phyloP scores from a whole-genome alignment of 2,888 invertebrate species.

The Andricus curvator region DNA sequence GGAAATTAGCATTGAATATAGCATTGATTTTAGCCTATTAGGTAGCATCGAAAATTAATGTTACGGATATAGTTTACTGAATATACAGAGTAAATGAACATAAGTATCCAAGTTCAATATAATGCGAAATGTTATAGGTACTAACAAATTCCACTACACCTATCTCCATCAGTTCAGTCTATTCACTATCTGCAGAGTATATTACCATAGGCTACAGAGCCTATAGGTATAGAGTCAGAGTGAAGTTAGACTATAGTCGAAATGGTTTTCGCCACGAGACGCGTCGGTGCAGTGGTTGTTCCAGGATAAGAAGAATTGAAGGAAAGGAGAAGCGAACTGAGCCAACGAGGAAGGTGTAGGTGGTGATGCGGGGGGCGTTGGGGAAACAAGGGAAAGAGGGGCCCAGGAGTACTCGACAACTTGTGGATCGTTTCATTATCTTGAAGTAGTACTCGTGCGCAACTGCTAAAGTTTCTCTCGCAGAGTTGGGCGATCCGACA shows the following conservation, averaged over 20 bases:
- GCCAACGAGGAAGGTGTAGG: not conserved
- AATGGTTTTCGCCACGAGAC: not conserved
- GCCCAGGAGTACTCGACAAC: conserved; percentile 65
- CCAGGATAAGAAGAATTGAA: not conserved
- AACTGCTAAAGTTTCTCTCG: conserved; percentile 70
- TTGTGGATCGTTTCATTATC: conserved; percentile 75
- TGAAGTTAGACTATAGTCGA: not conserved
- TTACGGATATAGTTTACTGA: not conserved
- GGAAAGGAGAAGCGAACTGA: not conserved
- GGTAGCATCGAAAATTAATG: not conserved
- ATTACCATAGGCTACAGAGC: not conserved
- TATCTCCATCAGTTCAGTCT: not conserved
- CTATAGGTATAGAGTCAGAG: no score
- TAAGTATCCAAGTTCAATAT: not conserved
- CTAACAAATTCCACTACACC: not conserved
- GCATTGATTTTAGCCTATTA: not conserved
- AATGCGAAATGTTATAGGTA: not conserved
- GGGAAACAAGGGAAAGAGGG: conserved; percentile 30
- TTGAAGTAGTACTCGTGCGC: conserved; percentile 68
- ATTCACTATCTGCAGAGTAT: not conserved
- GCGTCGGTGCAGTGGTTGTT: not conserved
- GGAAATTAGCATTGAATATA: not conserved
- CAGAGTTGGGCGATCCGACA: conserved; percentile 65
- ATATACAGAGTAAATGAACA: conserved; percentile 9
- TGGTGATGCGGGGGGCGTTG: not conserved